Base-by-base conservation (phyloP, 2,797 vertebrate species). In the Chanos chanos region DNA sequence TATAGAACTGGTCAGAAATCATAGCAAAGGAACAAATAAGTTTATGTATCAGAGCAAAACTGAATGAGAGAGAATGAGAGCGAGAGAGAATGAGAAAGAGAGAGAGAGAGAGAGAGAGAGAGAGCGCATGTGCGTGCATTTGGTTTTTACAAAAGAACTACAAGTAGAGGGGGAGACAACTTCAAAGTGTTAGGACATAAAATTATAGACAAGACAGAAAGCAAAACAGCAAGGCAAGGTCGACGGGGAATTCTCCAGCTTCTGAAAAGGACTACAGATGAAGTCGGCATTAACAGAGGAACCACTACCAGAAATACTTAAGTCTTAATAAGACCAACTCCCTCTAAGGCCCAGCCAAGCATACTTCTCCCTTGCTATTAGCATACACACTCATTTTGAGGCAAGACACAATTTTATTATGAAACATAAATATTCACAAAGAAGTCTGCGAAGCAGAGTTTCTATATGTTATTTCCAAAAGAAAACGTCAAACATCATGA, bases 1-100 rank as follows among this genome's bases (percentile, higher is more conserved):
- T 62, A 50, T 47, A 64, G 66, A 64, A 54, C 48, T 40, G 63
- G 39, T 63, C 52, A 27, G 13, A 56, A 8, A 43, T 25, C 24
- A 30, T 41, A 47, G 7, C n/a, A 50, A 27, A 47, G 7, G 9
- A 16, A 39, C 19, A 25, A 3, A 30, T 19, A n/a, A n/a, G n/a
- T n/a, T n/a, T n/a, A n/a, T n/a, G n/a, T n/a, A n/a, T n/a, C n/a
- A n/a, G n/a, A n/a, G n/a, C n/a, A n/a, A n/a, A n/a, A n/a, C n/a
- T n/a, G n/a, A n/a, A n/a, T n/a, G n/a, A n/a, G n/a, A n/a, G n/a
- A n/a, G n/a, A n/a, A n/a, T n/a, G n/a, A n/a, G n/a, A n/a, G n/a
- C n/a, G n/a, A n/a, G n/a, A n/a, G n/a, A n/a, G n/a, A n/a, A n/a
- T n/a, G n/a, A n/a, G n/a, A n/a, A n/a, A n/a, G n/a, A n/a, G n/a